A percentile compares a stretch with the other conserved stretches of the same genome.
phyloP scores from a whole-genome alignment of 2,113 vertebrate species.

The Chaenocephalus aceratus region DNA sequence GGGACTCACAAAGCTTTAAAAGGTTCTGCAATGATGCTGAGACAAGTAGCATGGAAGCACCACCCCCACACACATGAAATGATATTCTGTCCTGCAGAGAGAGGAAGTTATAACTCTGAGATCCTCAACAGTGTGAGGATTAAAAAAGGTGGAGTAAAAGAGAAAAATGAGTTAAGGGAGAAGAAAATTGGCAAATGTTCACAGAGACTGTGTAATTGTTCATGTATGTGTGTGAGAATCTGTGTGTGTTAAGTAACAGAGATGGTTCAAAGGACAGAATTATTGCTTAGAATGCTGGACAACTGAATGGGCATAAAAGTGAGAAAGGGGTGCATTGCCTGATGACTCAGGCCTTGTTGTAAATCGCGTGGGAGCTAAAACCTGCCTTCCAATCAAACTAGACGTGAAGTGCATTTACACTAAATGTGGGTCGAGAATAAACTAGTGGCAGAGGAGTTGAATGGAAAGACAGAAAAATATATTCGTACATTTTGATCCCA shows the following conservation, averaged over 20 bases:
- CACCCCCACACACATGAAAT: conserved; percentile 59
- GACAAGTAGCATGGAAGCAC: conserved; percentile 55
- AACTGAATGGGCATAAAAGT: conserved; percentile 28
- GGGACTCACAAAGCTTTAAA: conserved; percentile 65
- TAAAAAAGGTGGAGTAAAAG: conserved; percentile 57
- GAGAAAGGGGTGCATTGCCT: conserved; percentile 6
- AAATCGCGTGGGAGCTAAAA: conserved; percentile 31
- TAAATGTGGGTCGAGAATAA: neutral
- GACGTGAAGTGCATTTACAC: conserved; percentile 9
- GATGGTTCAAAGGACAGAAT: conserved; percentile 3
- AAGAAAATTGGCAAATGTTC: conserved; percentile 36
- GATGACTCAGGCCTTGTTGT: conserved; percentile 38
- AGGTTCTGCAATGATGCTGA: conserved; percentile 63
- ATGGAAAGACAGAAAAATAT: too few species aligned
- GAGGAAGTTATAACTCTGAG: conserved; percentile 51
- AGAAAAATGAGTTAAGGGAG: conserved; percentile 40
- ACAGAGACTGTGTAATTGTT: conserved; percentile 27
- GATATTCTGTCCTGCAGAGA: conserved; percentile 52
- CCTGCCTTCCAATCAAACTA: conserved; percentile 20
- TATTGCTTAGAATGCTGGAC: conserved; percentile 39
- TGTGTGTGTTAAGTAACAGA: conserved; percentile 24
- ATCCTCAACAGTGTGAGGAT: conserved; percentile 48
- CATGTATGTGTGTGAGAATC: neutral
- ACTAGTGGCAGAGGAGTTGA: neutral
- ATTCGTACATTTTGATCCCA: neutral